Evolutionary conservation across 2,797 vertebrate species (phyloP), one percentile per base, ranked within the genome.

Genomic region (Urophycis tenuis): DNA sequence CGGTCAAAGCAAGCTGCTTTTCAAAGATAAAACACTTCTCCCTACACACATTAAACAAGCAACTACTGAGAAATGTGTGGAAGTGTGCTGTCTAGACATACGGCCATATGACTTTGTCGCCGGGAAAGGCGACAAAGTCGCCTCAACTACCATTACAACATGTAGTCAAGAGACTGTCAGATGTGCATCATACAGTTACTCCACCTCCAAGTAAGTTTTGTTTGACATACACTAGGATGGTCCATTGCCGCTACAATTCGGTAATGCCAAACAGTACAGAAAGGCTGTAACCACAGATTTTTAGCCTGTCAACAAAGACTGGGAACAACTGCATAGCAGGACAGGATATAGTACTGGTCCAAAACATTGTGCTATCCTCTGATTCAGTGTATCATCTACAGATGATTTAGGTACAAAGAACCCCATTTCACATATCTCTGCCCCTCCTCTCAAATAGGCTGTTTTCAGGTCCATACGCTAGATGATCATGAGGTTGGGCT

Each of bases 311-410:
- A 25, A 69, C 25, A 25, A 69, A 69, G 64, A 25, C 29, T 25
- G 64, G 9, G 64, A 30, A 69, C 64, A 69, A 69, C 64, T 69
- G 64, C 64, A 69, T 67, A 67, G 29, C 64, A 67, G 29, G 64
- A 67, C 64, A 67, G 22, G 64, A 67, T 30, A 67, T 67, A 25
- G 64, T 5, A 67, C 64, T 67, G 64, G 64, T 69, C n/a, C 64
- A 69, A 69, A 69, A 69, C 2, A 69, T 69, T 25, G n/a, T 69
- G 64, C n/a, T 25, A 69, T 69, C 64, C 64, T 25, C n/a, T 30
- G 64, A n/a, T 69, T 69, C 64, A 69, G 64, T 45, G 14, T 45
- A 45, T 45, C 15, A 45, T 69, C 29, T 69, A 69, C 29, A 5
- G 29, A 29, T 8, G 29, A 30, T 69, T 69, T 30, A 8, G 29